A percentile compares a stretch with the other conserved stretches of the same genome.
Evolutionary conservation across 2,113 vertebrate genomes (phyloP).

Genomic region (Eulemur rufifrons): DNA sequence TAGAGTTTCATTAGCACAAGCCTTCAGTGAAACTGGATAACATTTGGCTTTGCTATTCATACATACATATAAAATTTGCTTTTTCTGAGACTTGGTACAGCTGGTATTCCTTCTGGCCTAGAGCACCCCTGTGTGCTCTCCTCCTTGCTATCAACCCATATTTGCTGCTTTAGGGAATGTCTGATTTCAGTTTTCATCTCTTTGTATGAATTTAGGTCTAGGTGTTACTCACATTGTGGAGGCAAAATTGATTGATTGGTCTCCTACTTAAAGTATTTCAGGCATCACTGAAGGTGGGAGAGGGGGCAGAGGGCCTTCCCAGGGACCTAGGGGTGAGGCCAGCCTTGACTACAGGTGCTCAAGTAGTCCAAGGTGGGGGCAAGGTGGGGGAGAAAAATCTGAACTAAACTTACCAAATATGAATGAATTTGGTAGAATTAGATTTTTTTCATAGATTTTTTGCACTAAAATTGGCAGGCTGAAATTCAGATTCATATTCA

Average conservation of each 20-base stretch:
- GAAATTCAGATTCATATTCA: conserved; percentile 38
- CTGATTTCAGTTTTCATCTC: conserved; percentile 66
- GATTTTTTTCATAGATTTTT: conserved; percentile 15
- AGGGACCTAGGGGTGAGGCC: conserved; percentile 64
- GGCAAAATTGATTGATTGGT: conserved; percentile 80
- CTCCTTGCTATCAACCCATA: conserved; percentile 37
- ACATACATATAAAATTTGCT: not conserved
- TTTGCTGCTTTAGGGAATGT: conserved; percentile 64
- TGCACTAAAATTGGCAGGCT: not conserved
- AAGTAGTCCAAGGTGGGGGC: not conserved
- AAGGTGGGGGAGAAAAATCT: not conserved
- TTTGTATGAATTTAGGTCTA: conserved; percentile 72
- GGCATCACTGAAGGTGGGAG: conserved; percentile 78
- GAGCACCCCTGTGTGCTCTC: conserved; percentile 15
- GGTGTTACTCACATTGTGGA: conserved; percentile 80
- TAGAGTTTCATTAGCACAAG: conserved; percentile 51
- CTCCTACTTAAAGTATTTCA: conserved; percentile 82
- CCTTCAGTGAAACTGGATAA: conserved; percentile 46
- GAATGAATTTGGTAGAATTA: not conserved
- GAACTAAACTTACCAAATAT: conserved; percentile 19
- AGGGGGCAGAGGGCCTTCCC: conserved; percentile 74
- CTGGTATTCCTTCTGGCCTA: conserved; percentile 63
- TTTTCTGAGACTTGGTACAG: conserved; percentile 33
- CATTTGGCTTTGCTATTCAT: conserved; percentile 59
- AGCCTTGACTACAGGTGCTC: conserved; percentile 40